phyloP scores from a whole-genome alignment of 2,888 invertebrate genomes.

The Cryptocephalus moraei region DNA sequence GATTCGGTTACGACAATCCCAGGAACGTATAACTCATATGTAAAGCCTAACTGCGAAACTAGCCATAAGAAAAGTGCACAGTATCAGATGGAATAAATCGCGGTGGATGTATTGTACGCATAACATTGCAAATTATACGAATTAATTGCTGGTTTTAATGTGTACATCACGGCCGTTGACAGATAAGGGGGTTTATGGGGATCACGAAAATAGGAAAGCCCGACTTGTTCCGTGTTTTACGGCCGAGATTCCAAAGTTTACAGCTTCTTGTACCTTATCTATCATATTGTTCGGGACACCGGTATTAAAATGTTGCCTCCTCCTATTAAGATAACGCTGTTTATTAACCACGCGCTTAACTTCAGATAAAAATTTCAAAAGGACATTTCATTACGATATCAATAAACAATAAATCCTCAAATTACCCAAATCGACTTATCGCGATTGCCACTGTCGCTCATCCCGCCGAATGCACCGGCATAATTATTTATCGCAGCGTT shows the following conservation, averaged over 20 bases:
- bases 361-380: too few relatives aligned
- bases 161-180: conserved; percentile 7
- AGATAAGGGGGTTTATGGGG: conserved; percentile 7
- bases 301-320: too few relatives aligned
- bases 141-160: conserved; percentile 6
- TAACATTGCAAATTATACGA: conserved; percentile 8
- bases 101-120: conserved; percentile 4
- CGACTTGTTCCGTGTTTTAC: conserved; percentile 12
- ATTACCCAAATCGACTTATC: too few relatives aligned
- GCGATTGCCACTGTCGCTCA: too few relatives aligned
- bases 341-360: too few relatives aligned
- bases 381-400: too few relatives aligned
- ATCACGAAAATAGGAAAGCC: conserved; percentile 4
- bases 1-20: not conserved
- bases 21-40: conserved; percentile 3
- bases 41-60: not conserved
- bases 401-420: too few relatives aligned
- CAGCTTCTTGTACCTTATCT: conserved; percentile 13
- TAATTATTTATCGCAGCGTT: too few relatives aligned
- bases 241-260: conserved; percentile 13
- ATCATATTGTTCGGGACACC: not conserved
- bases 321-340: too few relatives aligned
- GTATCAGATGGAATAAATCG: conserved; percentile 9
- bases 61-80: conserved; percentile 1
- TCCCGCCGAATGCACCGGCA: too few relatives aligned